Conservation (phyloP, 2,888 invertebrate species). For the Belgica antarctica region DNA sequence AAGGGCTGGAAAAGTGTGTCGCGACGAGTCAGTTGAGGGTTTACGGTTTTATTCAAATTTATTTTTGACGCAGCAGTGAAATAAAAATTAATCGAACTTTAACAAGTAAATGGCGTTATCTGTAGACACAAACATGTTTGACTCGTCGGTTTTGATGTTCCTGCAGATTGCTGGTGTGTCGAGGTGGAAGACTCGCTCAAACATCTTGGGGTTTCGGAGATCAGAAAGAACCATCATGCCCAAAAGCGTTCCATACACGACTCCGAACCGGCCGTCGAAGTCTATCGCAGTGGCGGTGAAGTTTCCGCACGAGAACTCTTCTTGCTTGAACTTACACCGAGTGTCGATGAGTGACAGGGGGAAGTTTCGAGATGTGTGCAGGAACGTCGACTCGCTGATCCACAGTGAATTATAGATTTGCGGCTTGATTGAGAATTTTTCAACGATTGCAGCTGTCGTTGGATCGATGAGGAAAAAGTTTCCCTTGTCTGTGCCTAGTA, state of each 20-base stretch:
- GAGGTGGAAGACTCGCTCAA: slow-evolving; percentile 39
- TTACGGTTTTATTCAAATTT: slow-evolving; percentile 90
- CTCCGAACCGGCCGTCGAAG: slow-evolving; percentile 31
- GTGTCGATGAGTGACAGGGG: slow-evolving; percentile 31
- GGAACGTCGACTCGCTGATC: slow-evolving; percentile 3
- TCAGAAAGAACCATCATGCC: slow-evolving; percentile 35
- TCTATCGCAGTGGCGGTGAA: slow-evolving; percentile 30
- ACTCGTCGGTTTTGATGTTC: slow-evolving; percentile 7
- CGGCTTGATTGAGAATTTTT: neutral
- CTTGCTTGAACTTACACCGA: neutral
- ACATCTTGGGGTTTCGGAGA: slow-evolving; percentile 10
- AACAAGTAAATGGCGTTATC: slow-evolving; percentile 36
- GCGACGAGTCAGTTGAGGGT: slow-evolving; percentile 95
- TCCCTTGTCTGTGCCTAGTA: neutral
- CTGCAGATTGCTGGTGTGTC: slow-evolving; percentile 22
- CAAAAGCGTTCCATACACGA: slow-evolving; percentile 31
- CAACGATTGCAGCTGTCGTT: neutral
- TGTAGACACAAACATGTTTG: slow-evolving; percentile 27
- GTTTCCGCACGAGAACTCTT: slow-evolving; percentile 29
- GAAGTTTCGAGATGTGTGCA: slow-evolving; percentile 13
- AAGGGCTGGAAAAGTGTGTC: slow-evolving; percentile 78
- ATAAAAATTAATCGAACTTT: slow-evolving; percentile 26
- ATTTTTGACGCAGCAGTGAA: slow-evolving; percentile 59
- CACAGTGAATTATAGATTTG: slow-evolving; percentile 27
- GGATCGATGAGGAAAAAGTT: slow-evolving; percentile 18